A percentile compares a stretch with the other conserved stretches of the same genome.
Conservation (phyloP, 1,140 invertebrate species). For the Drosophila pandora region DNA sequence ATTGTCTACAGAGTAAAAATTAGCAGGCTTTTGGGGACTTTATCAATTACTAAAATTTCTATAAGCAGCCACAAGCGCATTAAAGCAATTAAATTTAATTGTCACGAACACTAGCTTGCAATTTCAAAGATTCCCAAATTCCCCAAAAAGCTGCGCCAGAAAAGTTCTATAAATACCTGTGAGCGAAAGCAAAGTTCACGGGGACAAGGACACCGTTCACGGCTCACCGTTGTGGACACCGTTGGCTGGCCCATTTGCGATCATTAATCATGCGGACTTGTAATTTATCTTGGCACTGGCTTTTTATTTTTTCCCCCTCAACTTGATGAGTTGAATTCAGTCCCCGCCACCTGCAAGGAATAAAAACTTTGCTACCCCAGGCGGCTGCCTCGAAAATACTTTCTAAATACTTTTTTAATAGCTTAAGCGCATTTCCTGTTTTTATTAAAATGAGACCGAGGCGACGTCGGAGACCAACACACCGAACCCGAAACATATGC, state of each 20-base stretch:
- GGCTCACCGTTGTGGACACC: slow-evolving; percentile 9
- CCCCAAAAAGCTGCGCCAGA: slow-evolving; percentile 35
- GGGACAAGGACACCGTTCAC: slow-evolving; percentile 24
- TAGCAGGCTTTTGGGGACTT: not conserved
- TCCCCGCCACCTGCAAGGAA: slow-evolving; percentile 38
- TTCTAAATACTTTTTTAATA: slow-evolving; percentile 81
- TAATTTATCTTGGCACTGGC: slow-evolving; percentile 74
- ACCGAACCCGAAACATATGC: slow-evolving; percentile 57
- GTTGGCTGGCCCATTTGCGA: slow-evolving; percentile 56
- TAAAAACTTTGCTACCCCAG: slow-evolving; percentile 51
- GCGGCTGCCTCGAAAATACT: slow-evolving; percentile 60
- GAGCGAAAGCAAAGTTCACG: slow-evolving; percentile 51
- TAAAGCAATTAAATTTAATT: slow-evolving; percentile 48
- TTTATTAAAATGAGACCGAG: slow-evolving; percentile 65
- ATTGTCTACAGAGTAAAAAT: slow-evolving; percentile 14
- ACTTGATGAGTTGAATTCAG: slow-evolving; percentile 38
- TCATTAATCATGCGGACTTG: slow-evolving; percentile 76
- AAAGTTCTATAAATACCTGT: slow-evolving; percentile 55
- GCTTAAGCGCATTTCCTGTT: slow-evolving; percentile 79
- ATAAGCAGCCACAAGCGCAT: slow-evolving; percentile 20
- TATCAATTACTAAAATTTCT: not conserved
- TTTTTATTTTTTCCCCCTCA: slow-evolving; percentile 36
- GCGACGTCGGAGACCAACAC: not conserved
- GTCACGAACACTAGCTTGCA: slow-evolving; percentile 22
- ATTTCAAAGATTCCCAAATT: slow-evolving; percentile 37